phyloP scores from a whole-genome alignment of 2,888 invertebrate genomes.

The Pyrgus malvae region DNA sequence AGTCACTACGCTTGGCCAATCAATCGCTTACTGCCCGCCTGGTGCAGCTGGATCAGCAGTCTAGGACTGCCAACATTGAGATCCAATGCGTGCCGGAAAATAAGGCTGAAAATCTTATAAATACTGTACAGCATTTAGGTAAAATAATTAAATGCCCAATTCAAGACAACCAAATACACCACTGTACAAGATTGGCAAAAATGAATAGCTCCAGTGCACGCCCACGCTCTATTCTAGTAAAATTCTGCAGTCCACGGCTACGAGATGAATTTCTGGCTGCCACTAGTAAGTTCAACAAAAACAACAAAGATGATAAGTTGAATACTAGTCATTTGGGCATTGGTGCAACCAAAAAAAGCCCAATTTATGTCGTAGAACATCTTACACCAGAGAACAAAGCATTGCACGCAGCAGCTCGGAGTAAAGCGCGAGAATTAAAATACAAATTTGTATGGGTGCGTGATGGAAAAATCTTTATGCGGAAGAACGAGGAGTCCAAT shows the following conservation, averaged over 20 bases:
- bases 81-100: conserved; percentile 24
- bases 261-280: conserved; percentile 29
- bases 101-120: conserved; percentile 22
- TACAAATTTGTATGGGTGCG: too few relatives aligned
- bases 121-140: conserved; percentile 17
- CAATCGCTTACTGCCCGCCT: not conserved
- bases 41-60: conserved; percentile 3
- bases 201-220: conserved; percentile 16
- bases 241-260: conserved; percentile 29
- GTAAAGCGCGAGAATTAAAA: too few relatives aligned
- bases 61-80: conserved; percentile 23
- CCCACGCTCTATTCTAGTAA: conserved; percentile 33
- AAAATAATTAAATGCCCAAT: conserved; percentile 25
- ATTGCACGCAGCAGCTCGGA: too few relatives aligned
- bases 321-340: too few relatives aligned
- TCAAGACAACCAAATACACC: conserved; percentile 28
- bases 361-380: too few relatives aligned
- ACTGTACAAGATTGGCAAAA: conserved; percentile 34
- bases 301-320: too few relatives aligned
- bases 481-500: too few relatives aligned
- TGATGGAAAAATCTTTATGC: too few relatives aligned
- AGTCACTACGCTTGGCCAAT: not conserved
- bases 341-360: too few relatives aligned
- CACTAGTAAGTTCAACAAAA: conserved; percentile 26
- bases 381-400: too few relatives aligned